These are phyloP conservation scores for Marisa cornuarietis DNA, from an alignment of 1,140 invertebrate genomes.

Conservation along the genomic window DNA sequence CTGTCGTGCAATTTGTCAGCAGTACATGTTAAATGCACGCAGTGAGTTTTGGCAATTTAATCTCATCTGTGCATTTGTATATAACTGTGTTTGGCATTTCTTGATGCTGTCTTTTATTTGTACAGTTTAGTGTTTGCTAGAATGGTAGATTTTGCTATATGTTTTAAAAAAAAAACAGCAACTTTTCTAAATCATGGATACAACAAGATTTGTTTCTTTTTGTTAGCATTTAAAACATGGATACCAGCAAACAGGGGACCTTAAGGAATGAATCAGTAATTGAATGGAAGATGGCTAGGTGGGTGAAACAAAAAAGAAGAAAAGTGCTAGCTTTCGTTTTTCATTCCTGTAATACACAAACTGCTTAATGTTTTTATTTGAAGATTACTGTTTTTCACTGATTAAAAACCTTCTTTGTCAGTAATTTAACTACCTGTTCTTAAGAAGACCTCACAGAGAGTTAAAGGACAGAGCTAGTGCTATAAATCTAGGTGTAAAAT, in stretches of 20 bases:
- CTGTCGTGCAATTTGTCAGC: conserved; percentile 19
- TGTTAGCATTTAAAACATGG: conserved; percentile 4
- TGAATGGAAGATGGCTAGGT: conserved; percentile 10
- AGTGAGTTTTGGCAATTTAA: conserved; percentile 14
- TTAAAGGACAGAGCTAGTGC: too few relatives aligned
- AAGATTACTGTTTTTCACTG: too few relatives aligned
- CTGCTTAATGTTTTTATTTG: too few relatives aligned
- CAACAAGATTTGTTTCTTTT: not conserved
- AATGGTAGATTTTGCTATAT: not conserved
- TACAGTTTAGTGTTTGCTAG: conserved; percentile 8
- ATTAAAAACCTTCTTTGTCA: too few relatives aligned
- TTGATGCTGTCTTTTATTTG: conserved; percentile 25
- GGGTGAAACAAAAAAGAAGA: not conserved
- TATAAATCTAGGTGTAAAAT: too few relatives aligned
- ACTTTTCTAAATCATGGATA: not conserved
- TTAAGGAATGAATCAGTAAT: conserved; percentile 13
- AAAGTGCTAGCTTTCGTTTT: not conserved
- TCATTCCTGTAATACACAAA: too few relatives aligned
- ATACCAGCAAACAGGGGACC: conserved; percentile 10
- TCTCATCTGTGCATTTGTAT: conserved; percentile 21
- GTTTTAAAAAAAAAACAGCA: not conserved
- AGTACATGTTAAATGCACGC: conserved; percentile 24
- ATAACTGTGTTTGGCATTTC: conserved; percentile 23
- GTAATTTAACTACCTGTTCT: too few relatives aligned
- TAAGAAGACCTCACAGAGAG: too few relatives aligned